Percentiles rank a stretch among this genome's conserved stretches.
Evolutionary conservation across 2,797 vertebrate genomes (phyloP).

Genomic region (Decapterus maruadsi): DNA sequence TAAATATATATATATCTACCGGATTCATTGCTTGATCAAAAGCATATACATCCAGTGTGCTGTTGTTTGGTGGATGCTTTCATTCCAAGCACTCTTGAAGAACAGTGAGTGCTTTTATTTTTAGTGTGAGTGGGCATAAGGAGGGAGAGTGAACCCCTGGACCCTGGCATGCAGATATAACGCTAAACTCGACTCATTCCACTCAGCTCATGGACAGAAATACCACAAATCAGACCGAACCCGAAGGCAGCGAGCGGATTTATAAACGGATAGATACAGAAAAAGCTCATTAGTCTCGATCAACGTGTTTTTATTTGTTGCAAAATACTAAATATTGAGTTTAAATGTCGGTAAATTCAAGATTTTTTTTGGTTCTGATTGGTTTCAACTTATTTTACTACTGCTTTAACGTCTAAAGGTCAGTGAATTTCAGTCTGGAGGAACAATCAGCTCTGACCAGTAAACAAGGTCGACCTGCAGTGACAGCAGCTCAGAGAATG

Average conservation of each 20-base stretch:
- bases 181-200: constrained; percentile 9
- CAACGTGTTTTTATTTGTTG: neutral
- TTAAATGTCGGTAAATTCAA: neutral
- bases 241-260: neutral
- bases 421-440: too few relatives aligned
- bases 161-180: constrained; percentile 27
- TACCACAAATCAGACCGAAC: neutral
- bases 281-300: neutral
- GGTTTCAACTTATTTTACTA: neutral
- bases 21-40: neutral
- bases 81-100: constrained; percentile 27
- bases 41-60: neutral
- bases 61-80: constrained; percentile 31
- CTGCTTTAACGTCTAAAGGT: neutral
- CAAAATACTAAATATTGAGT: neutral
- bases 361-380: neutral
- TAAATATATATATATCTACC: constrained; percentile 19
- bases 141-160: constrained; percentile 32
- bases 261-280: neutral
- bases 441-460: neutral
- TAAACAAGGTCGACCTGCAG: neutral
- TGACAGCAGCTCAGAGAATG: neutral
- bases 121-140: constrained; percentile 44
- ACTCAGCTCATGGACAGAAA: constrained; percentile 6
- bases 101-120: constrained; percentile 48